phyloP scores from a whole-genome alignment of 1,140 invertebrate genomes.

The Diploscapter pachys region DNA sequence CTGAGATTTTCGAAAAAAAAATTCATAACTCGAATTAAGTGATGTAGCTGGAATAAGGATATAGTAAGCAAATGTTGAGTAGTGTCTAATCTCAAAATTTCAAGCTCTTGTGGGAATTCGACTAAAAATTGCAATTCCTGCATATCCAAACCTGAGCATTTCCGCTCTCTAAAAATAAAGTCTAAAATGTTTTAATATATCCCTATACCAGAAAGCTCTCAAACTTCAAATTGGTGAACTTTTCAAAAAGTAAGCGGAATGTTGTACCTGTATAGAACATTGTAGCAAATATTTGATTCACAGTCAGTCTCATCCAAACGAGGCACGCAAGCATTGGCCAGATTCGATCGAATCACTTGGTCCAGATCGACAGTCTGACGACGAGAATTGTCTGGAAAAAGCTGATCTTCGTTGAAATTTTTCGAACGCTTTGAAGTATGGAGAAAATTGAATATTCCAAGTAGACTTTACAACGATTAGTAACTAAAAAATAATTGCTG shows the following conservation, averaged over 20 bases:
- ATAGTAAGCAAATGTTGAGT: too few species aligned
- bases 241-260: neutral
- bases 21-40: too few species aligned
- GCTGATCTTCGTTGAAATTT: slow-evolving; percentile 27
- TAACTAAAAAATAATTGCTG: too few species aligned
- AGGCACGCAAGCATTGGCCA: slow-evolving; percentile 58
- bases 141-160: neutral
- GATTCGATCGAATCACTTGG: slow-evolving; percentile 52
- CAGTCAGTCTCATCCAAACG: slow-evolving; percentile 56
- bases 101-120: too few species aligned
- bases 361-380: slow-evolving; percentile 43
- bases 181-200: neutral
- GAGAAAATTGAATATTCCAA: slow-evolving; percentile 6
- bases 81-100: too few species aligned
- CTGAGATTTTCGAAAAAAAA: neutral
- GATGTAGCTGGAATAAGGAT: too few species aligned
- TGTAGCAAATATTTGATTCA: slow-evolving; percentile 41
- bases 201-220: too few species aligned
- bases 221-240: too few species aligned
- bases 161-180: neutral
- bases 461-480: too few species aligned
- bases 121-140: neutral
- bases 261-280: slow-evolving; percentile 25
- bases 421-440: too few species aligned
- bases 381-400: slow-evolving; percentile 48